These are phyloP conservation scores for Bradypodion ventrale DNA, from an alignment of 2,797 vertebrate genomes.

Conservation along the genomic window DNA sequence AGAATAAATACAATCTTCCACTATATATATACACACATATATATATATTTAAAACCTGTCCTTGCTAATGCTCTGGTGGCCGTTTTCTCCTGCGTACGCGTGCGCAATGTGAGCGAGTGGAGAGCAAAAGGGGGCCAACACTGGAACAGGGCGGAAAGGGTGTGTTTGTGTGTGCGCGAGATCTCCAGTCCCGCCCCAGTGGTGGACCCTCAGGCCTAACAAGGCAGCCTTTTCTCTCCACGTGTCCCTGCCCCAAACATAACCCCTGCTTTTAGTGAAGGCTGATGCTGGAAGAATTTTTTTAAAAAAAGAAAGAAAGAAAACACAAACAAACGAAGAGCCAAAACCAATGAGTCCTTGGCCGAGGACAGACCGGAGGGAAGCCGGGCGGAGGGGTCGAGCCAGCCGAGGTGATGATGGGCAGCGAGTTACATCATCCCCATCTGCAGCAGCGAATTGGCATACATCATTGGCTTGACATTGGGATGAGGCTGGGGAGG, in stretches of 20 bases:
- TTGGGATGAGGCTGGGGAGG: conserved; percentile 90
- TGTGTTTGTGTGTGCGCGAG: too few species aligned
- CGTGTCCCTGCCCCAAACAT: too few species aligned
- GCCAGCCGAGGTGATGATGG: background rate
- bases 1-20: conserved; percentile 40
- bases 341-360: background rate
- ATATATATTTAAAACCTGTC: background rate
- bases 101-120: background rate
- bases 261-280: background rate
- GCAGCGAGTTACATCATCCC: conserved; percentile 86
- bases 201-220: too few species aligned
- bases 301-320: background rate
- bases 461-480: conserved; percentile 95
- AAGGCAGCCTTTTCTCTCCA: background rate
- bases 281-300: conserved; percentile 7
- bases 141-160: too few species aligned
- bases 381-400: background rate
- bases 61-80: background rate
- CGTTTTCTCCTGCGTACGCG: background rate
- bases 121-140: background rate
- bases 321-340: too few species aligned
- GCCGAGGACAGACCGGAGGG: background rate
- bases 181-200: background rate
- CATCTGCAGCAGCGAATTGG: conserved; percentile 92
- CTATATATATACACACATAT: too few species aligned